Evolutionary conservation across 2,888 invertebrate genomes (phyloP).

Genomic region (Cataglyphis altisquamis): DNA sequence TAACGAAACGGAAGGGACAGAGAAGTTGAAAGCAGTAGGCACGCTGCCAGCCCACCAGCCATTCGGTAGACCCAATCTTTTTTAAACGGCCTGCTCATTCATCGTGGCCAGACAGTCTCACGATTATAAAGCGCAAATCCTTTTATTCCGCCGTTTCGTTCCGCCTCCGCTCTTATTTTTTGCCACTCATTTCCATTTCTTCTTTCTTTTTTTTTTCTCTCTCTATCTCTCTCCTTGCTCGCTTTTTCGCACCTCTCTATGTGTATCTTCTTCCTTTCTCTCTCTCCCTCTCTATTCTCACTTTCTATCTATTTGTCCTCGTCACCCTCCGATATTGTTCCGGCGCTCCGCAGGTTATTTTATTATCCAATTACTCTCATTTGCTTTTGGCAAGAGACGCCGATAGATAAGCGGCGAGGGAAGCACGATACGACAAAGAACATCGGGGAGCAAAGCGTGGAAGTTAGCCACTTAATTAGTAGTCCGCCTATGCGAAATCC

Average conservation of each 20-base stretch:
- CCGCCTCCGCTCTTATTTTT: constrained; percentile 77
- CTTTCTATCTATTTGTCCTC: neutral
- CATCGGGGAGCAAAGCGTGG: constrained; percentile 39
- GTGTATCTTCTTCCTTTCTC: constrained; percentile 28
- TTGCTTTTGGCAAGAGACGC: constrained; percentile 72
- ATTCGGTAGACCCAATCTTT: constrained; percentile 81
- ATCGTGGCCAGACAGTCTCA: constrained; percentile 83
- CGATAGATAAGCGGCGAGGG: constrained; percentile 29
- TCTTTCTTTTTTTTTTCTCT: constrained; percentile 47
- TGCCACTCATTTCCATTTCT: constrained; percentile 68
- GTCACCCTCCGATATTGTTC: constrained; percentile 75
- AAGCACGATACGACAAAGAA: constrained; percentile 11
- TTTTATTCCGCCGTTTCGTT: constrained; percentile 81
- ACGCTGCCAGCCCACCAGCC: constrained; percentile 78
- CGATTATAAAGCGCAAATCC: constrained; percentile 84
- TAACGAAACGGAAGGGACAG: constrained; percentile 32
- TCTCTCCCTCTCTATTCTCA: neutral
- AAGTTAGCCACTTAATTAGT: constrained; percentile 77
- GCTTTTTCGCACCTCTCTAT: constrained; percentile 25
- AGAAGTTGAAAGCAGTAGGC: constrained; percentile 73
- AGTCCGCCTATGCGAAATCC: constrained; percentile 66
- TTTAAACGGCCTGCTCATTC: constrained; percentile 82
- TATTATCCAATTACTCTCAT: constrained; percentile 80
- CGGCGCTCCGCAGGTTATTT: constrained; percentile 72
- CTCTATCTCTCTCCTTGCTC: constrained; percentile 21